Conservation (phyloP, 2,888 invertebrate genomes). For the Disparrhopalites patrizii region DNA sequence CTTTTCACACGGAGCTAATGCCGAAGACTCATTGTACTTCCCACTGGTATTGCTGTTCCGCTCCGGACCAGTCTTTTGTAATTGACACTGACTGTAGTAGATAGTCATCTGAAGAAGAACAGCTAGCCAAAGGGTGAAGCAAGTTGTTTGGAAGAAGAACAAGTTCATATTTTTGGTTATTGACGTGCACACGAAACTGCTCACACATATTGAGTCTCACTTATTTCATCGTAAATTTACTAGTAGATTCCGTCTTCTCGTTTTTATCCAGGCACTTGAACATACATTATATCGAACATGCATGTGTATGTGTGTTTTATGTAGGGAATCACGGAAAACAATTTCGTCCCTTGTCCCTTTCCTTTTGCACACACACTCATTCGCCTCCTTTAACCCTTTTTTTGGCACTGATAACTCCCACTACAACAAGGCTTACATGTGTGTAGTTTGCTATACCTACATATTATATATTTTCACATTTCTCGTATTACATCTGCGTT, state of each 20-base stretch:
- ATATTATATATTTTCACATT: no score
- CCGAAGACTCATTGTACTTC: neutral
- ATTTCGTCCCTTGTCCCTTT: no score
- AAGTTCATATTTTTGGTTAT: conserved; percentile 25
- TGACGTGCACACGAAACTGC: neutral
- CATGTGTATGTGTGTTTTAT: no score
- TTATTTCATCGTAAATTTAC: neutral
- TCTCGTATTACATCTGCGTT: no score
- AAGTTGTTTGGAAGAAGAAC: conserved; percentile 1
- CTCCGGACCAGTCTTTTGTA: neutral
- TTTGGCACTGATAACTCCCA: no score
- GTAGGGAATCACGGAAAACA: no score
- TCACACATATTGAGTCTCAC: conserved; percentile 5
- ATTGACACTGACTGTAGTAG: neutral
- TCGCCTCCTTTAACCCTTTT: no score
- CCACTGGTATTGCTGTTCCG: neutral
- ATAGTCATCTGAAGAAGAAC: neutral
- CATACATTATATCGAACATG: no score
- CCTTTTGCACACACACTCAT: no score
- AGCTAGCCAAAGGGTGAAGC: neutral
- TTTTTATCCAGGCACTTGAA: no score
- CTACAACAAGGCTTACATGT: no score
- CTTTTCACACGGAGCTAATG: neutral
- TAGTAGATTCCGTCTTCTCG: neutral
- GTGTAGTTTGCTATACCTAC: no score